These are phyloP conservation scores for Parochlus steinenii DNA, from an alignment of 2,888 invertebrate species.

Conservation along the genomic window DNA sequence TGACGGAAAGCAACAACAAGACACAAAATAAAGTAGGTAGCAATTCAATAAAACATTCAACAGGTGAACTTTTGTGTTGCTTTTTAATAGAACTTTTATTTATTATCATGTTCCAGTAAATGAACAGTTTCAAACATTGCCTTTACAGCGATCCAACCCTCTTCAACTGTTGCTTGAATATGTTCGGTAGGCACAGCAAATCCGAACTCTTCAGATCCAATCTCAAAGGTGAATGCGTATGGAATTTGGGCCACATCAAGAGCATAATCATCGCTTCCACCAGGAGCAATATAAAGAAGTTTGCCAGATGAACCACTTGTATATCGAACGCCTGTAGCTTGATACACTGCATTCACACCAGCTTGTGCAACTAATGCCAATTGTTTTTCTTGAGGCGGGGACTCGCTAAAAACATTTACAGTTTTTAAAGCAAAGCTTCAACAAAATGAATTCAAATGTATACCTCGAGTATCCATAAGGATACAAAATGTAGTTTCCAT, in stretches of 20 bases:
- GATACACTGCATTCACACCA: slow-evolving; percentile 24
- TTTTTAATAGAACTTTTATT: background rate
- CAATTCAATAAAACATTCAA: too few relatives aligned
- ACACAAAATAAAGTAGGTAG: too few relatives aligned
- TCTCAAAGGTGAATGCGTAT: slow-evolving; percentile 26
- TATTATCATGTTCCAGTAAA: too few relatives aligned
- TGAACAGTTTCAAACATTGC: slow-evolving; percentile 27
- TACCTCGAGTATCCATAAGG: slow-evolving; percentile 22
- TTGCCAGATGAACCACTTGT: slow-evolving; percentile 2
- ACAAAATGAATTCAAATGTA: background rate
- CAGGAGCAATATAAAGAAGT: slow-evolving; percentile 23
- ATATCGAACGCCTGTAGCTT: slow-evolving; percentile 24
- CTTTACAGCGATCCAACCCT: slow-evolving; percentile 29
- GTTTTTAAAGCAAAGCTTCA: background rate
- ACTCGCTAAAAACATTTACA: slow-evolving; percentile 18
- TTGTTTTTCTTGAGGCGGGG: slow-evolving; percentile 20
- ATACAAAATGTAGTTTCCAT: slow-evolving; percentile 29
- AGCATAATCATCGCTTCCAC: slow-evolving; percentile 28
- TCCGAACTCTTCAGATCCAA: slow-evolving; percentile 24
- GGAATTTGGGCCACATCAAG: slow-evolving; percentile 25
- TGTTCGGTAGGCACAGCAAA: slow-evolving; percentile 26
- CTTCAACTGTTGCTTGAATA: slow-evolving; percentile 24
- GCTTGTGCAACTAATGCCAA: slow-evolving; percentile 23
- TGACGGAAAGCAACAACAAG: too few relatives aligned
- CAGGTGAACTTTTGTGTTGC: background rate